phyloP scores from a whole-genome alignment of 2,888 invertebrate species.

The Brachylomia viminalis region DNA sequence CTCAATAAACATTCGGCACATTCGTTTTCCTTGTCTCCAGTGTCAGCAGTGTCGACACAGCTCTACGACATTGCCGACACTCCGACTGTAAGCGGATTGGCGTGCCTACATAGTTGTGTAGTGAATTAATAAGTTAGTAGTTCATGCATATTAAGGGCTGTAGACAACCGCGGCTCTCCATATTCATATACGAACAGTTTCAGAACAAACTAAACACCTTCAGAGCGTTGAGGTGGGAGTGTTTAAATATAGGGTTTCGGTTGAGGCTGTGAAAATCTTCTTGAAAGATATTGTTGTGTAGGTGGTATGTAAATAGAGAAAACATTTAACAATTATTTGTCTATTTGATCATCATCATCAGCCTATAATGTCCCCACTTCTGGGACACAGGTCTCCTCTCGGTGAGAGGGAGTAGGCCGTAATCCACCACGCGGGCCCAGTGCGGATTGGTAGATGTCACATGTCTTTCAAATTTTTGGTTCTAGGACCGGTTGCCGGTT shows the following conservation, averaged over 20 bases:
- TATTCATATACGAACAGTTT: conserved; percentile 76
- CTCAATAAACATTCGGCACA: conserved; percentile 47
- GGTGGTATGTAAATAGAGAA: conserved; percentile 1
- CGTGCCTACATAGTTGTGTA: conserved; percentile 74
- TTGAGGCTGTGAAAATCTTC: conserved; percentile 8
- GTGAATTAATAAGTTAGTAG: conserved; percentile 83
- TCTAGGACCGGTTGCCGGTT: too few species aligned
- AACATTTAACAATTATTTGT: background rate
- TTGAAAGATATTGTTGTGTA: conserved; percentile 21
- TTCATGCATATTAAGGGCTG: conserved; percentile 83
- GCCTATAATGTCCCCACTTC: too few species aligned
- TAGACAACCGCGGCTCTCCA: conserved; percentile 77
- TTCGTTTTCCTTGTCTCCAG: conserved; percentile 39
- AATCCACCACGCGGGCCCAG: too few species aligned
- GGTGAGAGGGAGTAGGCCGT: too few species aligned
- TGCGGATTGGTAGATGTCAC: too few species aligned
- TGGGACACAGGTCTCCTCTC: too few species aligned
- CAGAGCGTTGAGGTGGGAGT: conserved; percentile 32
- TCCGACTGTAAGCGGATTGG: conserved; percentile 58
- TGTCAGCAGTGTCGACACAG: conserved; percentile 36
- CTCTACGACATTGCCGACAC: conserved; percentile 21
- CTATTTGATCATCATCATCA: too few species aligned
- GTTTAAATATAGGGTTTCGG: conserved; percentile 16
- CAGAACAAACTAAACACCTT: conserved; percentile 57
- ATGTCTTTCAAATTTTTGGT: too few species aligned